Evolutionary conservation across 1,140 invertebrate species (phyloP).

Genomic region (Stegodyphus mimosarum): DNA sequence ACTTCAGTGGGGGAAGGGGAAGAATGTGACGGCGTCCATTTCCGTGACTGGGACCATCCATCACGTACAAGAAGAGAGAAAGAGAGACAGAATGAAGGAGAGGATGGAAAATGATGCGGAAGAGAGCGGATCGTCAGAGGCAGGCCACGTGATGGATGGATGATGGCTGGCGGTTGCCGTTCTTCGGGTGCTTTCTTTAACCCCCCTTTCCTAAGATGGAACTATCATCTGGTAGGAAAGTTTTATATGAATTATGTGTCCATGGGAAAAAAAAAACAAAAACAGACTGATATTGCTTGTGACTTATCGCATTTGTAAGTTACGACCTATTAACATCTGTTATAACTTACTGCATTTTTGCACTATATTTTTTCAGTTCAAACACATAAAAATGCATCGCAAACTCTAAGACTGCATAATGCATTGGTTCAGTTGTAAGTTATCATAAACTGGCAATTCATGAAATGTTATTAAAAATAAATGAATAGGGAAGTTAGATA

Average conservation of each 20-base stretch:
- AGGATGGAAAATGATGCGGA: constrained; percentile 60
- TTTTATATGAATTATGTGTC: background rate
- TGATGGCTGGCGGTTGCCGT: constrained; percentile 52
- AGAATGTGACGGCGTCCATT: constrained; percentile 54
- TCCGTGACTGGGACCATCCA: constrained; percentile 45
- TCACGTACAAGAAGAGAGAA: constrained; percentile 31
- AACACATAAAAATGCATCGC: too few species aligned
- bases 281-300: too few species aligned
- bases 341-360: too few species aligned
- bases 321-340: too few species aligned
- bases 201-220: background rate
- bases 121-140: constrained; percentile 49
- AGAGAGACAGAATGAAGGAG: background rate
- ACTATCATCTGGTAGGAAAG: constrained; percentile 22
- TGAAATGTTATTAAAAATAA: too few species aligned
- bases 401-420: too few species aligned
- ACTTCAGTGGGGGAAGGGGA: background rate
- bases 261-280: too few species aligned
- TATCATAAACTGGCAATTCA: too few species aligned
- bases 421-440: too few species aligned
- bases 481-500: too few species aligned
- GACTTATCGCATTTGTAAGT: too few species aligned
- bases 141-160: constrained; percentile 50
- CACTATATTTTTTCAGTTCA: too few species aligned
- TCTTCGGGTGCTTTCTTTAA: background rate